Percentiles rank a stretch among this genome's conserved stretches.
These are phyloP conservation scores for Lamproptera curius DNA, from an alignment of 2,888 invertebrate species.

Conservation along the genomic window DNA sequence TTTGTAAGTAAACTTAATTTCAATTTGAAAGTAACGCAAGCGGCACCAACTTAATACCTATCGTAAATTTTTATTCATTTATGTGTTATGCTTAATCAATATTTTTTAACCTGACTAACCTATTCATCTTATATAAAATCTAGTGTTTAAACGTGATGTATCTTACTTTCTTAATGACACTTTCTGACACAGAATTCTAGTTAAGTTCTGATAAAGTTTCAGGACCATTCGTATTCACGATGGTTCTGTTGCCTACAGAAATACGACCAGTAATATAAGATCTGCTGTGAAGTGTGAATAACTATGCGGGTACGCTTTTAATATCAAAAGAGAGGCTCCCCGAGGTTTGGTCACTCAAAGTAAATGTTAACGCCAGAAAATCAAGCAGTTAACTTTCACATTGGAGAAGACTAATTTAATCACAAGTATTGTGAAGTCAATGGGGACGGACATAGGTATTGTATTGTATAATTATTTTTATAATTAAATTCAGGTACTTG, in stretches of 20 bases:
- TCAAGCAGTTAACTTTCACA: conserved; percentile 8
- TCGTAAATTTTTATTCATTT: too few relatives aligned
- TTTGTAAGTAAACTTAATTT: too few relatives aligned
- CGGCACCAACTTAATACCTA: too few relatives aligned
- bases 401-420: conserved; percentile 3
- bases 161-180: conserved; percentile 7
- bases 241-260: not conserved
- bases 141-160: not conserved
- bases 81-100: too few relatives aligned
- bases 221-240: conserved; percentile 10
- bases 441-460: too few relatives aligned
- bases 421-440: not conserved
- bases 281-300: not conserved
- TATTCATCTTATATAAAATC: conserved; percentile 4
- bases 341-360: conserved; percentile 4
- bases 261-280: conserved; percentile 6
- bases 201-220: conserved; percentile 16
- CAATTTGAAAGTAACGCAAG: not conserved
- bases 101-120: not conserved
- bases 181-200: conserved; percentile 11
- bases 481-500: too few relatives aligned
- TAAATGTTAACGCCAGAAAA: conserved; percentile 2
- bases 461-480: too few relatives aligned
- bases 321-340: conserved; percentile 1
- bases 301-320: not conserved